These are phyloP conservation scores for Sinocyclocheilus rhinocerous DNA, from an alignment of 2,113 vertebrate genomes.

Conservation along the genomic window DNA sequence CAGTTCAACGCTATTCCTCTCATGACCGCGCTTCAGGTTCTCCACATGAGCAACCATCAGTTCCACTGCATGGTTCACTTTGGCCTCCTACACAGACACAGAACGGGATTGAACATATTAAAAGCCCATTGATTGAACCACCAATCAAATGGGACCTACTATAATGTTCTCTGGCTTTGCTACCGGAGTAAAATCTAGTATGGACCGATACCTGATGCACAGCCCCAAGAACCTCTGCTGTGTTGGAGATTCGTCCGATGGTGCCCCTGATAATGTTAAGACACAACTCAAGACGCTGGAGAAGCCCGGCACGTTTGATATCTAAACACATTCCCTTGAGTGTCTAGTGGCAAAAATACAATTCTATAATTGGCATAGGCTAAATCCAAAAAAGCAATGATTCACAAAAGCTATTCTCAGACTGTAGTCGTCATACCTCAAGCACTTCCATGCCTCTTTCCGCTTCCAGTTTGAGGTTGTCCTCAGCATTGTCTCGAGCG, in stretches of 20 bases:
- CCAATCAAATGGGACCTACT: background rate
- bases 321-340: constrained; percentile 75
- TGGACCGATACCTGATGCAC: constrained; percentile 78
- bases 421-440: constrained; percentile 72
- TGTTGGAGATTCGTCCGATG: constrained; percentile 72
- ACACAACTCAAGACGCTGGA: constrained; percentile 78
- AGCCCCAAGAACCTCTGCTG: constrained; percentile 82
- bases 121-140: constrained; percentile 39
- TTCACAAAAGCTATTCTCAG: background rate
- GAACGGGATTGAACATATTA: background rate
- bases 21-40: constrained; percentile 76
- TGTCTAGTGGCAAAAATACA: constrained; percentile 63
- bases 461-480: constrained; percentile 83
- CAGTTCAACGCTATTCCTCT: constrained; percentile 74
- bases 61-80: constrained; percentile 79
- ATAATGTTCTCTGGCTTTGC: background rate
- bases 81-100: constrained; percentile 75
- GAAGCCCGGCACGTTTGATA: constrained; percentile 64
- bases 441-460: constrained; percentile 75
- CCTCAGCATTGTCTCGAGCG: constrained; percentile 80
- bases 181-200: background rate
- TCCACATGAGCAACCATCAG: constrained; percentile 87
- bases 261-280: constrained; percentile 76
- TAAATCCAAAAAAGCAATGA: background rate
- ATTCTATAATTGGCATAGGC: background rate